Conservation (phyloP, 2,113 vertebrate genomes). For the Antennarius striatus region DNA sequence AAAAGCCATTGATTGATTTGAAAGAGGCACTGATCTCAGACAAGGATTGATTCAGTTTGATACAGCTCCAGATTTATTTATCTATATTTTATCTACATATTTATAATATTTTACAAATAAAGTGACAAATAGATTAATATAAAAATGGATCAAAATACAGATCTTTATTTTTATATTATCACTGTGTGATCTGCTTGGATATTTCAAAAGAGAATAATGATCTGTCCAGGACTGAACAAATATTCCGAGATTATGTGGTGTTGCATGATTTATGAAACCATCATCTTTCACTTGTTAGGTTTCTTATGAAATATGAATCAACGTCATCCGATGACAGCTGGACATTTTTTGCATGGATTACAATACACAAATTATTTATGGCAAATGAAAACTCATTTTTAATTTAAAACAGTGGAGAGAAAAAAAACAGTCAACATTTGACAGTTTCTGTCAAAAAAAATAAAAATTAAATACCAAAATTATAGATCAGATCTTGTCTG, state of each 20-base stretch:
- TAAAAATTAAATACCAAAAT: no score
- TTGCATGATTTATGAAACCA: constrained; percentile 69
- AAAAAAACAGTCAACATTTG: constrained; percentile 45
- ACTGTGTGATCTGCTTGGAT: no score
- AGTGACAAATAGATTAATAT: no score
- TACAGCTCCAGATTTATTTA: no score
- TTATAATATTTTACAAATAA: no score
- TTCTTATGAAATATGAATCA: constrained; percentile 74
- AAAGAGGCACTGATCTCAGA: no score
- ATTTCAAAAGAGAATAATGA: background rate
- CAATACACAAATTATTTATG: constrained; percentile 67
- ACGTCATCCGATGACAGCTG: constrained; percentile 68
- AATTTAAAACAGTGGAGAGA: constrained; percentile 46
- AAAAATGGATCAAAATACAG: no score
- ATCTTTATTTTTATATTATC: no score
- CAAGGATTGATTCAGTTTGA: no score
- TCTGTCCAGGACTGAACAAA: constrained; percentile 23
- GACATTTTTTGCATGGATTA: constrained; percentile 75
- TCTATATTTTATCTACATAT: no score
- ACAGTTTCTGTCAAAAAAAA: constrained; percentile 3
- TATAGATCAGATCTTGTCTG: constrained; percentile 1
- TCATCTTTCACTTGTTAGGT: constrained; percentile 58
- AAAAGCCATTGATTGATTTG: no score
- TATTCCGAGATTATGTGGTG: constrained; percentile 1
- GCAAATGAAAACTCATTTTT: constrained; percentile 59